Evolutionary conservation across 2,888 invertebrate species (phyloP), one percentile per base, ranked within the genome.

Genomic region (Aethes cnicana): DNA sequence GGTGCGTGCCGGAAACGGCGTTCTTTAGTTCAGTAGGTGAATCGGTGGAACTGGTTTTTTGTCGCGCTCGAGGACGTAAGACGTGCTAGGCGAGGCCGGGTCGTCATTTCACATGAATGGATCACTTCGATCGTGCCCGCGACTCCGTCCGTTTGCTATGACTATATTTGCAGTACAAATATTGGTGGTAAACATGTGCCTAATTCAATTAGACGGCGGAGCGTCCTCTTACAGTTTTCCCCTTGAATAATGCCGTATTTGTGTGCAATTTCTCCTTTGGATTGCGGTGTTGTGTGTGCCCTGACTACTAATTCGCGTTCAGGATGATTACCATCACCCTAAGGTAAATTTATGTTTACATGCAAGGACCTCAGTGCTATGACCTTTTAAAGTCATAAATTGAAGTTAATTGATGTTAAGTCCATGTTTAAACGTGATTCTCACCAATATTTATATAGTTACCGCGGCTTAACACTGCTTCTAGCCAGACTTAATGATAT

Each of bases 21-120:
- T 72, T 79, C 72, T 77, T 58, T 80, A 76, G 81, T 66, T 81
- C 81, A 84, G 78, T 84, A 75, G 82, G 84, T 86, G 81, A 86
- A 77, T 78, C 66, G 63, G 65, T 47, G 48, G 62, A 80, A 80
- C 81, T 59, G 81, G 84, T 86, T 85, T 81, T 82, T 75, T 73
- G 43, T 50, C 43, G 23, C 71, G 61, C 72, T 61, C 57, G 68
- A 70, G 70, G 72, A 72, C 66, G 66, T 68, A 58, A 56, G 57
- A 53, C 58, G 47, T 39, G 56, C 23, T 59, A 66, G 64, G 69
- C 67, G 74, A 75, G 77, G 75, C 76, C 76, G 76, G 73, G 66
- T 69, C 56, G 37, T 61, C 68, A 69, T 76, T 77, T 79, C 64
- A 59, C 55, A 50, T 57, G 42, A 56, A 68, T 70, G 74, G 73